These are phyloP conservation scores for Cephus sareptanus DNA, from an alignment of 2,888 invertebrate genomes.

Conservation along the genomic window DNA sequence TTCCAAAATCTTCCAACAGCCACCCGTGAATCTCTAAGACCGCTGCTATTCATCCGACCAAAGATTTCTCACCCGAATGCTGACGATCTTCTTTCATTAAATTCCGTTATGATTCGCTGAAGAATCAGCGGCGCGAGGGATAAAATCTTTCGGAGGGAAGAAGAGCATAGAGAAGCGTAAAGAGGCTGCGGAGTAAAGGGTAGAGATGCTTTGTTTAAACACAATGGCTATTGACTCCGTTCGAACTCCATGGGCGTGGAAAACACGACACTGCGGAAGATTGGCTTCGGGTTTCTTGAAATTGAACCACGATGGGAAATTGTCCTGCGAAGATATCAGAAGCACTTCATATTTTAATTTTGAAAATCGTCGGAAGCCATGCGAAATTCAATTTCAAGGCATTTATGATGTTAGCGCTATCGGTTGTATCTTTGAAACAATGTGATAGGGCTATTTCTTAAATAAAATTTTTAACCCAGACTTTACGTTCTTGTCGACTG, in stretches of 20 bases:
- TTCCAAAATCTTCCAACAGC: constrained; percentile 38
- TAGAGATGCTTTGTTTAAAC: constrained; percentile 52
- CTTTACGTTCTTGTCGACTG: background rate
- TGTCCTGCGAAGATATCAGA: too few species aligned
- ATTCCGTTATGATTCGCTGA: constrained; percentile 52
- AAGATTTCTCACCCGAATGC: background rate
- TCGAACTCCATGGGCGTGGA: constrained; percentile 46
- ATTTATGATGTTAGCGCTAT: background rate
- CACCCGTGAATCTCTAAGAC: background rate
- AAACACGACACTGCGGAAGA: constrained; percentile 47
- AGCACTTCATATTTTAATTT: too few species aligned
- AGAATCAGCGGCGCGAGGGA: background rate
- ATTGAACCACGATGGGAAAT: background rate
- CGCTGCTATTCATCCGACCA: constrained; percentile 21
- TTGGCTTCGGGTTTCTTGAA: constrained; percentile 31
- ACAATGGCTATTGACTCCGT: constrained; percentile 57
- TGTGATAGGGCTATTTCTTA: background rate
- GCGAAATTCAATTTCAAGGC: background rate
- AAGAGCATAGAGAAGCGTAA: background rate
- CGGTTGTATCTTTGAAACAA: background rate
- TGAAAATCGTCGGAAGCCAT: too few species aligned
- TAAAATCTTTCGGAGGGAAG: background rate
- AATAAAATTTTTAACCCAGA: background rate
- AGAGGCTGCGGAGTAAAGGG: background rate
- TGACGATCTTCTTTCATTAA: constrained; percentile 54